These are phyloP conservation scores for Lanius collurio DNA, from an alignment of 2,113 vertebrate genomes.

Conservation along the genomic window DNA sequence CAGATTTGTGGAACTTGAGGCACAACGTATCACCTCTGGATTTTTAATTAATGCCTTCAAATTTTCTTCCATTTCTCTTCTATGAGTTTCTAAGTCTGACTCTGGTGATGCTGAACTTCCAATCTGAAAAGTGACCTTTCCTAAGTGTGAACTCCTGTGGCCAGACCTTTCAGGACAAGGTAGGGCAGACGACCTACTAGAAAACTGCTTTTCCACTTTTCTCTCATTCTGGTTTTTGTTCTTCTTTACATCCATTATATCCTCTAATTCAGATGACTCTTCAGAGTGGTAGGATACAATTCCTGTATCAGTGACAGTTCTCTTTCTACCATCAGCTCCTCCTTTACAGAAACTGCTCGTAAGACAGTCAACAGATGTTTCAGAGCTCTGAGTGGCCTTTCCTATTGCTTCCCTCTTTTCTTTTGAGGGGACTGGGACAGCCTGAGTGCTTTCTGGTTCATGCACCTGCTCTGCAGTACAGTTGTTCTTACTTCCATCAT, in stretches of 20 bases:
- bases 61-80: slow-evolving; percentile 62
- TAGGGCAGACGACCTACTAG: slow-evolving; percentile 30
- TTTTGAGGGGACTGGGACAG: neutral
- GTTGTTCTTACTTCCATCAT: neutral
- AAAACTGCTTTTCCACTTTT: neutral
- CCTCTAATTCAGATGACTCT: neutral
- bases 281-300: neutral
- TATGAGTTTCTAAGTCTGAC: slow-evolving; percentile 73
- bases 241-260: neutral
- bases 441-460: neutral
- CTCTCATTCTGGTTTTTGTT: neutral
- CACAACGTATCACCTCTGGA: neutral
- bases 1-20: neutral
- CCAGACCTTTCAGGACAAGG: slow-evolving; percentile 63
- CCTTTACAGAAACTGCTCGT: neutral
- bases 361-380: neutral
- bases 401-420: slow-evolving; percentile 5
- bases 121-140: slow-evolving; percentile 82
- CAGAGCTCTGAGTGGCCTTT: neutral
- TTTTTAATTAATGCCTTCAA: slow-evolving; percentile 26
- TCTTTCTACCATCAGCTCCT: slow-evolving; percentile 13
- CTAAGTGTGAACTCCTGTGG: slow-evolving; percentile 43
- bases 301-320: neutral
- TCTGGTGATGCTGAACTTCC: slow-evolving; percentile 81
- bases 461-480: neutral